These are phyloP conservation scores for Dendroctonus ponderosae DNA, from an alignment of 1,140 invertebrate species.

Conservation along the genomic window DNA sequence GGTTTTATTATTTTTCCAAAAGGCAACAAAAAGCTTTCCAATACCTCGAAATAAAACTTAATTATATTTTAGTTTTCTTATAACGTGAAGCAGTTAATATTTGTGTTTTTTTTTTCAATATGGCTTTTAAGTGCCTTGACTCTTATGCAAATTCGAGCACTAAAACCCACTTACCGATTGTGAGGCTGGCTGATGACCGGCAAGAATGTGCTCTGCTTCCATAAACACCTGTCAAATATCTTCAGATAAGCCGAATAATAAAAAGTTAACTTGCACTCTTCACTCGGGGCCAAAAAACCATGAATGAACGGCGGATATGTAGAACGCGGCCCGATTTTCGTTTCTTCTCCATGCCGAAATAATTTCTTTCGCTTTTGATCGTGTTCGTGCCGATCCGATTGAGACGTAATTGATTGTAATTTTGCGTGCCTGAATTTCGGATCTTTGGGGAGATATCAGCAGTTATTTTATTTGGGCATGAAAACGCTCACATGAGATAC, in stretches of 20 bases:
- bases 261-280: slow-evolving; percentile 21
- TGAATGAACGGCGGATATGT: slow-evolving; percentile 18
- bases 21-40: too few species aligned
- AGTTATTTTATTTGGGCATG: slow-evolving; percentile 18
- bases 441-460: slow-evolving; percentile 18
- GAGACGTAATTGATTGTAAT: slow-evolving; percentile 30
- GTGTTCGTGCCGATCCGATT: slow-evolving; percentile 27
- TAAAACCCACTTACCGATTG: too few species aligned
- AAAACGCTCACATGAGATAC: slow-evolving; percentile 11
- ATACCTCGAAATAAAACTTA: too few species aligned
- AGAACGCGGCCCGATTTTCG: slow-evolving; percentile 24
- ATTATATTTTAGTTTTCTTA: too few species aligned
- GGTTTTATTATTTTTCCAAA: too few species aligned
- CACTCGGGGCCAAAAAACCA: slow-evolving; percentile 12
- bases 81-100: too few species aligned
- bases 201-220: background rate
- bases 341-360: slow-evolving; percentile 17
- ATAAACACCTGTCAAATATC: slow-evolving; percentile 18
- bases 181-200: too few species aligned
- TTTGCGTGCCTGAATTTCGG: slow-evolving; percentile 21
- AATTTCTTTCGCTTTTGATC: slow-evolving; percentile 28
- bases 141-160: too few species aligned
- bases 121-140: too few species aligned
- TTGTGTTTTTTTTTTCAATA: too few species aligned
- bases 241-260: slow-evolving; percentile 5